Percentiles rank a stretch among this genome's conserved stretches.
Evolutionary conservation across 2,888 invertebrate species (phyloP).

Genomic region (Tetramorium bicarinatum): DNA sequence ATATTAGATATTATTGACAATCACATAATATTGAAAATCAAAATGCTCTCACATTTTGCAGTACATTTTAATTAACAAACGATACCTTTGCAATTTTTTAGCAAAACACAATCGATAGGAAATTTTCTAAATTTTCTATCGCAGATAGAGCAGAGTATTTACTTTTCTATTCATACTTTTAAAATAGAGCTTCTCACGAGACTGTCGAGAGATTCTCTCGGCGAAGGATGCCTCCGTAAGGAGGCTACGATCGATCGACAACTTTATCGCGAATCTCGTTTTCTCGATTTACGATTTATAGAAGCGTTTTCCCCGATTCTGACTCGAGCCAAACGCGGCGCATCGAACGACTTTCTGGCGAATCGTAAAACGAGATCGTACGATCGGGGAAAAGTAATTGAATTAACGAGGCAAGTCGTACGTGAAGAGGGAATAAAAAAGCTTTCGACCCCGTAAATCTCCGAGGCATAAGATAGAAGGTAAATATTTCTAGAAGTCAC

Average conservation of each 20-base stretch:
- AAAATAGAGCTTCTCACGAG: not conserved
- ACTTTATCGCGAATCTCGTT: conserved; percentile 56
- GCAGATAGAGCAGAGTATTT: not conserved
- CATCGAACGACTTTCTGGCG: conserved; percentile 52
- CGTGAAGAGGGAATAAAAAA: conserved; percentile 58
- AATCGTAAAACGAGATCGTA: conserved; percentile 55
- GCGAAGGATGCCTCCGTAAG: not conserved
- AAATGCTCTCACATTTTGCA: not conserved
- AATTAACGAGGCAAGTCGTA: conserved; percentile 58
- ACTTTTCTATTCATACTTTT: conserved; percentile 14
- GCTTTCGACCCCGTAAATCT: conserved; percentile 55
- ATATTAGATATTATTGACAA: conserved; percentile 4
- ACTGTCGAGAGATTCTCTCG: not conserved
- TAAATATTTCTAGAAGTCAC: conserved; percentile 54
- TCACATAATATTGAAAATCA: not conserved
- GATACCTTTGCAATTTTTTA: not conserved
- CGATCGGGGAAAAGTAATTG: conserved; percentile 51
- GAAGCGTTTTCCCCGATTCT: conserved; percentile 47
- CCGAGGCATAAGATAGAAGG: conserved; percentile 56
- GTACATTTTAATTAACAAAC: not conserved
- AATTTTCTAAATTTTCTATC: not conserved
- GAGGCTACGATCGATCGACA: conserved; percentile 38
- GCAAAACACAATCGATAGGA: not conserved
- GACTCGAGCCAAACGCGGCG: conserved; percentile 49
- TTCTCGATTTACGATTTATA: conserved; percentile 56